Evolutionary conservation across 2,797 vertebrate species (phyloP).

Genomic region (Scleropages formosus): DNA sequence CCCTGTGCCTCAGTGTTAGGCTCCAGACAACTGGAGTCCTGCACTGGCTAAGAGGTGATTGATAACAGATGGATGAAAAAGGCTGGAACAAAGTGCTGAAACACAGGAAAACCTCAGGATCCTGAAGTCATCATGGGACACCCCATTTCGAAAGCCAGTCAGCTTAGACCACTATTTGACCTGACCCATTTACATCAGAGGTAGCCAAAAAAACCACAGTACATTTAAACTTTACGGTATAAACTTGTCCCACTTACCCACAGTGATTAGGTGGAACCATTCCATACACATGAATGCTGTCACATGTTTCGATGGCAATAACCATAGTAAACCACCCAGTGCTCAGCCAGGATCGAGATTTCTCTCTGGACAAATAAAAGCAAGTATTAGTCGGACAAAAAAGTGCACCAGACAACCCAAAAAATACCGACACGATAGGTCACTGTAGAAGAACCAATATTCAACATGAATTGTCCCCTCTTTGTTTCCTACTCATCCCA

Average conservation of each 20-base stretch:
- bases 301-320: constrained; percentile 89
- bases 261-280: constrained; percentile 94
- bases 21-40: too few species aligned
- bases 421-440: neutral
- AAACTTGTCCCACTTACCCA: constrained; percentile 67
- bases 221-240: neutral
- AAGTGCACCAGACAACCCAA: neutral
- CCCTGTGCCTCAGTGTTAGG: too few species aligned
- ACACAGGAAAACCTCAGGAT: too few species aligned
- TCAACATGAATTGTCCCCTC: neutral
- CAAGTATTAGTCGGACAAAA: neutral
- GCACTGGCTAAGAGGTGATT: too few species aligned
- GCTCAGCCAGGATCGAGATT: constrained; percentile 94
- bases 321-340: constrained; percentile 99
- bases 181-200: neutral
- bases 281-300: constrained; percentile 88
- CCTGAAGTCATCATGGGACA: too few species aligned
- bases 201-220: neutral
- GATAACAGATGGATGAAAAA: too few species aligned
- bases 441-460: neutral
- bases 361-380: constrained; percentile 67
- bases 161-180: too few species aligned
- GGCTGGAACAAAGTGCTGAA: too few species aligned
- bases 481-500: neutral
- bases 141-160: too few species aligned